Conservation (phyloP, 2,888 invertebrate species). For the Synergus laeviventris region DNA sequence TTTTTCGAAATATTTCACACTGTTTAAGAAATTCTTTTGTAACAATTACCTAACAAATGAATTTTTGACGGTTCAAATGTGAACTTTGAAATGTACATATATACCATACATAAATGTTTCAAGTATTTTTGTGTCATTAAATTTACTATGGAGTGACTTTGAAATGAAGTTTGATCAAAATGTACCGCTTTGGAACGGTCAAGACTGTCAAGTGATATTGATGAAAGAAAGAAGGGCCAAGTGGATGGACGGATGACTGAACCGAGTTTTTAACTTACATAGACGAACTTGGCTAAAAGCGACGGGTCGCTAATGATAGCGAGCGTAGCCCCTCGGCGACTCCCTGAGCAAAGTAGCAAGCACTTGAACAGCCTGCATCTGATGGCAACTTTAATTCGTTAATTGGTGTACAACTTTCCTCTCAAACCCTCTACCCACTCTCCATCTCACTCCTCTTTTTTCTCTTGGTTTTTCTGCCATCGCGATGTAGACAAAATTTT, state of each 20-base stretch:
- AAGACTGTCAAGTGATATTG: conserved; percentile 44
- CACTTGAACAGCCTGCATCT: conserved; percentile 67
- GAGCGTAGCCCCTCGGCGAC: conserved; percentile 45
- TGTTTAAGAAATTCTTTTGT: too few relatives aligned
- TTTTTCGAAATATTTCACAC: too few relatives aligned
- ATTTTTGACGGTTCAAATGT: too few relatives aligned
- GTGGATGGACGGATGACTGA: conserved; percentile 54
- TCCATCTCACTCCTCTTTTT: conserved; percentile 13
- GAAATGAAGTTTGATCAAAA: conserved; percentile 25
- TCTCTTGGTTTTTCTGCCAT: conserved; percentile 11
- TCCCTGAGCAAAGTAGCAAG: conserved; percentile 50
- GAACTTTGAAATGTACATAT: too few relatives aligned
- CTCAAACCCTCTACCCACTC: conserved; percentile 37
- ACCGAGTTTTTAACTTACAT: conserved; percentile 54
- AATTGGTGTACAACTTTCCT: conserved; percentile 71
- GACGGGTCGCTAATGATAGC: conserved; percentile 64
- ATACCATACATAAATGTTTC: too few relatives aligned
- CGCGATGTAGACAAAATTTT: conserved; percentile 51
- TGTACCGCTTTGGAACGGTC: conserved; percentile 51
- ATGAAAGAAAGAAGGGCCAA: conserved; percentile 54
- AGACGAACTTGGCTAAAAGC: conserved; percentile 56
- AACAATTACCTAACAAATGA: too few relatives aligned
- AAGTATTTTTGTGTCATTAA: neutral
- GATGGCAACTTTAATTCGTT: conserved; percentile 71
- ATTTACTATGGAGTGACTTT: conserved; percentile 5